Evolutionary conservation across 2,113 vertebrate genomes (phyloP), one percentile per base, ranked within the genome.

Genomic region (Menidia beryllina): DNA sequence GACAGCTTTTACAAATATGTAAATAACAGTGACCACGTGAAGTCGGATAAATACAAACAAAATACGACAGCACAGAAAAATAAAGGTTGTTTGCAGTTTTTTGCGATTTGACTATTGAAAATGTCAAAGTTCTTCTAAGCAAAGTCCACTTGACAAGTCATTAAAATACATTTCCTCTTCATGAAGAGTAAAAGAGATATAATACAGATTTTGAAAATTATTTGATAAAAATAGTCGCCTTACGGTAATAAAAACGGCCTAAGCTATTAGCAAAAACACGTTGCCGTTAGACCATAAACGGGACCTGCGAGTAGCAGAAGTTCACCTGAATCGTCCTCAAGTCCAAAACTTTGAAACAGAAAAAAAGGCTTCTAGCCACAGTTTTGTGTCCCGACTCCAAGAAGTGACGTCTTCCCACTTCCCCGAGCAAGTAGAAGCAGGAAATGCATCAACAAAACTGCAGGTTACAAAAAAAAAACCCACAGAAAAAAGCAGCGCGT

Each of bases 371-470:
- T 43, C 15, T n/a, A 20, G 56, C 45, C 21, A 12, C 5, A 10
- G 21, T 49, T 41, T 36, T 38, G n/a, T 14, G 13, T 3, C 39
- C 47, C 59, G 64, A 26, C 34, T 41, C 34, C 36, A 21, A n/a
- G n/a, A 15, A 27, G 15, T 41, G 30, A 30, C 52, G 52, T 48
- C 3, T n/a, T n/a, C n/a, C n/a, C n/a, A n/a, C n/a, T n/a, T n/a
- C n/a, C n/a, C n/a, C n/a, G 21, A 60, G 57, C 19, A 25, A 27
- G 45, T 3, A 64, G 17, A 54, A 38, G 20, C 65, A 25, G 48
- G 10, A 13, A 62, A 49, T 2, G 63, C 45, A 71, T 86, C 69
- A 43, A 69, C 79, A 81, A 26, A n/a, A 71, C 77, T 74, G 67
- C 25, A 26, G 6, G 13, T 11, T 70, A n/a, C 55, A 53, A 56